Conservation (phyloP, 2,888 invertebrate species). For the Eristalinus aeneus region DNA sequence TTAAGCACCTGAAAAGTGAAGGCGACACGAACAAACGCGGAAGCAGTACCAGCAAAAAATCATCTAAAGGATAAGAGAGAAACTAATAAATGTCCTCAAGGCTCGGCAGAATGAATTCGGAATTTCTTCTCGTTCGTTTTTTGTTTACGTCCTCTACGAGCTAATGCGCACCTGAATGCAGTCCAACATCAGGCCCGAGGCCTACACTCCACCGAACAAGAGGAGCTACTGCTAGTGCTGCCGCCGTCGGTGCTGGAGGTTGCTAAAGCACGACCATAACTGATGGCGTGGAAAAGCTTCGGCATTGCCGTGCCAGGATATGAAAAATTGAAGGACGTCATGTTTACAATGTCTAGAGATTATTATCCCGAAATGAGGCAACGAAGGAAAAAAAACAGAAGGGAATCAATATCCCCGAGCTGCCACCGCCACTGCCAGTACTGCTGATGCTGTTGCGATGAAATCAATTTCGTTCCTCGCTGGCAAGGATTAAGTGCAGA, state of each 20-base stretch:
- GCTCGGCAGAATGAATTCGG: slow-evolving; percentile 1
- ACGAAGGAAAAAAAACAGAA: not conserved
- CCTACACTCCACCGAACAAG: not conserved
- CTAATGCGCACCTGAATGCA: slow-evolving; percentile 14
- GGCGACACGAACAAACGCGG: not conserved
- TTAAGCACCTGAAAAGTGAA: not conserved
- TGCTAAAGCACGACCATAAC: slow-evolving; percentile 26
- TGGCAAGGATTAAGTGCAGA: not conserved
- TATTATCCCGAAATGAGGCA: slow-evolving; percentile 42
- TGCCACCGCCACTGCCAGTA: not conserved
- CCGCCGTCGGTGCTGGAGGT: no score
- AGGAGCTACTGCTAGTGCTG: not conserved
- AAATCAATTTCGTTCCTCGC: slow-evolving; percentile 15
- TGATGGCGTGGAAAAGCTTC: slow-evolving; percentile 39
- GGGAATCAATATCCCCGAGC: slow-evolving; percentile 12
- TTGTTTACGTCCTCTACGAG: slow-evolving; percentile 9
- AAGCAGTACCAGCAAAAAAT: not conserved
- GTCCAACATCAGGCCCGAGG: not conserved
- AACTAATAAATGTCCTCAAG: slow-evolving; percentile 59
- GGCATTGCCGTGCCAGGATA: not conserved
- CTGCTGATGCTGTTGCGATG: not conserved
- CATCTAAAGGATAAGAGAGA: slow-evolving; percentile 19
- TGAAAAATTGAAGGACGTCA: slow-evolving; percentile 34
- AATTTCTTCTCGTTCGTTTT: not conserved
- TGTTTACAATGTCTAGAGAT: slow-evolving; percentile 58